Conservation (phyloP, 1,140 invertebrate genomes). For the Diorhabda elongata region DNA sequence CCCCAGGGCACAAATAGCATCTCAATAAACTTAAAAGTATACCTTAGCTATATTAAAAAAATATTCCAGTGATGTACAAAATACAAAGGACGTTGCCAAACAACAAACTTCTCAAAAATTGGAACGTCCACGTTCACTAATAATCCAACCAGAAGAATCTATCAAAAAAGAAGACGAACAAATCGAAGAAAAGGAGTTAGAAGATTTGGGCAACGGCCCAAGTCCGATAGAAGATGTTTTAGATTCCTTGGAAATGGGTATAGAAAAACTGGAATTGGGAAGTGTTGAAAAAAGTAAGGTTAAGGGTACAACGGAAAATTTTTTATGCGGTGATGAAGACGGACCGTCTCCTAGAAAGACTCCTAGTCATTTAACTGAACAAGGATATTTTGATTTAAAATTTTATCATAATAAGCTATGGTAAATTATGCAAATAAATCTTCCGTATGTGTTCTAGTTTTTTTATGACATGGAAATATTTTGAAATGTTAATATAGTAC, state of each 20-base stretch:
- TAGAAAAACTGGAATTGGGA: slow-evolving; percentile 14
- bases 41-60: slow-evolving; percentile 22
- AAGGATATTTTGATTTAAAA: slow-evolving; percentile 60
- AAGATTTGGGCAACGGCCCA: slow-evolving; percentile 30
- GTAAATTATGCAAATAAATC: slow-evolving; percentile 44
- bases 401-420: slow-evolving; percentile 62
- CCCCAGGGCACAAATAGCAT: slow-evolving; percentile 40
- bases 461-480: neutral
- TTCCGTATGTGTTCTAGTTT: neutral
- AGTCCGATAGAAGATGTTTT: slow-evolving; percentile 47
- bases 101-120: slow-evolving; percentile 40
- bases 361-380: slow-evolving; percentile 50
- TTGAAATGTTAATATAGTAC: too few species aligned
- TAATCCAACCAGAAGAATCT: slow-evolving; percentile 42
- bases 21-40: slow-evolving; percentile 32
- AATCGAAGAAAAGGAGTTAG: slow-evolving; percentile 43
- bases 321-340: slow-evolving; percentile 15
- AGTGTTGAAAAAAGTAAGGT: slow-evolving; percentile 12
- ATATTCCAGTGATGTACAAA: slow-evolving; percentile 41
- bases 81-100: slow-evolving; percentile 12
- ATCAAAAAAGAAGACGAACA: neutral
- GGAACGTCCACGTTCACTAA: slow-evolving; percentile 52
- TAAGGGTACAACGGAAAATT: slow-evolving; percentile 4
- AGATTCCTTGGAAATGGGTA: slow-evolving; percentile 17
- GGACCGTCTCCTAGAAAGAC: slow-evolving; percentile 29